Conservation (phyloP, 53 echinoderm and acorn worm genomes). For the Holothuria scabra region DNA sequence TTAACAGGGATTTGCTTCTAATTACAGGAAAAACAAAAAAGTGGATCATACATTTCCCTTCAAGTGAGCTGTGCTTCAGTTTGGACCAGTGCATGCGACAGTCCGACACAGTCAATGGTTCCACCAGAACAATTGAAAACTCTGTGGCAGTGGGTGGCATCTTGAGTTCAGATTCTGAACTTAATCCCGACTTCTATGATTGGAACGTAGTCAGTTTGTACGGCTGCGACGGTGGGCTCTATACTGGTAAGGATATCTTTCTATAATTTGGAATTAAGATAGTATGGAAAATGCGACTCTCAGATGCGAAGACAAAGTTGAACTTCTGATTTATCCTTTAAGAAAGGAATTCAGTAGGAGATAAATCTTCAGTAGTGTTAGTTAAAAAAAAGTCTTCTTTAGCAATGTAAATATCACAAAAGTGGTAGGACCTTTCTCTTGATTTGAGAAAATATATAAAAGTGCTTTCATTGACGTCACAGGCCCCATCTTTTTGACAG, state of each 20-base stretch:
- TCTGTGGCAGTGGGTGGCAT: slow-evolving; percentile 53
- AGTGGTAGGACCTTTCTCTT: background rate
- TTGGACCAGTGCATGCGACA: slow-evolving; percentile 60
- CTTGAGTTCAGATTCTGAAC: slow-evolving; percentile 58
- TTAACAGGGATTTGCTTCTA: background rate
- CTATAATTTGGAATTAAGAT: too few species aligned
- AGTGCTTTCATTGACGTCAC: too few species aligned
- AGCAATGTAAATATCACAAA: too few species aligned
- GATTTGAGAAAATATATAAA: too few species aligned
- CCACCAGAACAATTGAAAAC: slow-evolving; percentile 47
- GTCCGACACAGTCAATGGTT: slow-evolving; percentile 66
- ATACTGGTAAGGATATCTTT: slow-evolving; percentile 64
- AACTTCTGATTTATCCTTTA: too few species aligned
- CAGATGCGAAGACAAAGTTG: too few species aligned
- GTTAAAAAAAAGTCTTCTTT: too few species aligned
- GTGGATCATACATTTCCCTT: slow-evolving; percentile 73
- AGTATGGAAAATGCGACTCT: too few species aligned
- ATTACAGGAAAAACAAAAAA: slow-evolving; percentile 9
- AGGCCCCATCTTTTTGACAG: too few species aligned
- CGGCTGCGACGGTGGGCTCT: slow-evolving; percentile 88
- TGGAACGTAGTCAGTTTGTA: slow-evolving; percentile 79
- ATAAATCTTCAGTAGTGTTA: too few species aligned
- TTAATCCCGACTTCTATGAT: slow-evolving; percentile 87
- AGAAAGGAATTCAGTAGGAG: too few species aligned
- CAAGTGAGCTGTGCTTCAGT: slow-evolving; percentile 79